Percentiles rank a stretch among this genome's conserved stretches.
phyloP scores from a whole-genome alignment of 2,797 vertebrate species.

The Hephaestus fuliginosus region DNA sequence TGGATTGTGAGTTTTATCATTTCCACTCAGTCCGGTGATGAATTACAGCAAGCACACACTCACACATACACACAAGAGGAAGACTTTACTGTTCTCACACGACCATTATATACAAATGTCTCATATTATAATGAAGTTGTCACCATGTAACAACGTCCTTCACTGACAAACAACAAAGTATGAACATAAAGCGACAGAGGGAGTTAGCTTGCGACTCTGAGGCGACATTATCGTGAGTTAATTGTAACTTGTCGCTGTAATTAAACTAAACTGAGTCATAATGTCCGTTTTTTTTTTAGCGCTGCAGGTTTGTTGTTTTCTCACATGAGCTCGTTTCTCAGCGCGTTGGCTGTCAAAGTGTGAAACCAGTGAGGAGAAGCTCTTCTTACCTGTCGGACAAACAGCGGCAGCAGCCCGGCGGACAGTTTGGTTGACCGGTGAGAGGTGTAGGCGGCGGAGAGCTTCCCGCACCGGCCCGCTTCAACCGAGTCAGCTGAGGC shows the following conservation, averaged over 20 bases:
- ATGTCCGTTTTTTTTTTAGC: neutral
- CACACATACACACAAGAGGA: neutral
- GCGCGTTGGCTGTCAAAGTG: neutral
- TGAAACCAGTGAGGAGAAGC: neutral
- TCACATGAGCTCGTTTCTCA: too few species aligned
- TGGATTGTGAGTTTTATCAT: neutral
- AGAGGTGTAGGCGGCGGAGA: slow-evolving; percentile 41
- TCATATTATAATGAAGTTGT: neutral
- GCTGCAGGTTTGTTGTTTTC: neutral
- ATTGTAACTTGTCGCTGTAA: neutral
- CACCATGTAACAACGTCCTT: neutral
- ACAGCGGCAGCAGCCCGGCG: too few species aligned
- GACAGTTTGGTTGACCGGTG: slow-evolving; percentile 29
- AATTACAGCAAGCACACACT: neutral
- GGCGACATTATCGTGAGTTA: neutral
- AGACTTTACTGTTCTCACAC: neutral
- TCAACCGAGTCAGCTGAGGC: slow-evolving; percentile 78
- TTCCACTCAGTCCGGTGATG: neutral
- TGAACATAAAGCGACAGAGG: neutral
- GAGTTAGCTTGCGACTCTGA: neutral
- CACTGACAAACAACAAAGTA: neutral
- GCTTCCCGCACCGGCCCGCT: slow-evolving; percentile 67
- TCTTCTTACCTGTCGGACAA: slow-evolving; percentile 49
- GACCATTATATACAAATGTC: neutral
- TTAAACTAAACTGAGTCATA: neutral